Base-by-base conservation (phyloP, 2,888 invertebrate genomes). In the Pyrocoelia pectoralis region DNA sequence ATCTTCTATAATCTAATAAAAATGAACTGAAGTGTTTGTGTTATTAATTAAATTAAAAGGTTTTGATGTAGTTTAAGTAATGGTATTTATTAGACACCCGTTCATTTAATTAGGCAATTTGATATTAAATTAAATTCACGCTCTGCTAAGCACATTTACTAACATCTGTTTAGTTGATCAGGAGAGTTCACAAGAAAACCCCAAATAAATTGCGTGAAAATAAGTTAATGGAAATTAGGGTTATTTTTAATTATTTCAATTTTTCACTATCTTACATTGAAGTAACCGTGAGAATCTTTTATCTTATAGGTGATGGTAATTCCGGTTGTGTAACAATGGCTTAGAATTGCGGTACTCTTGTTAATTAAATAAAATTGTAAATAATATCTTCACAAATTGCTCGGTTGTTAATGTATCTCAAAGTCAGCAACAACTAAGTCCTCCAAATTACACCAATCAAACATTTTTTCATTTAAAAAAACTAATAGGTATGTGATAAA, bases 161-260 rank as follows among this genome's bases (percentile, higher is more conserved):
- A 52, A 59, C 59, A 59, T 59, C 59, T 59, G 59, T 53, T 59
- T 53, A 59, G 46, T 49, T 14, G 53, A 59, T 59, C 53, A 48
- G n/a, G 33, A 33, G 33, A 33, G 33, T 33, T 33, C 33, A n/a
- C 33, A n/a, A 33, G 33, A 33, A 33, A 24, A 24, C 8, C 24
- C 24, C 24, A 24, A 24, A 5, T 24, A 24, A 24, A 24, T 24
- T 24, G 24, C 24, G 8, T 24, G 24, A 24, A 24, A n/a, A n/a
- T n/a, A n/a, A n/a, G n/a, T 6, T 24, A 5, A 6, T 6, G 24
- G 3, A 24, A 24, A 24, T 24, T 24, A 24, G 24, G 4, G 24
- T 24, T 6, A 6, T 3, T n/a, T n/a, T 24, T 33, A 33, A 33
- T 33, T 33, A 33, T 33, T 33, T 33, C 33, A 33, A n/a, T 10